phyloP scores from a whole-genome alignment of 2,113 vertebrate species.

The Nothoprocta perdicaria region DNA sequence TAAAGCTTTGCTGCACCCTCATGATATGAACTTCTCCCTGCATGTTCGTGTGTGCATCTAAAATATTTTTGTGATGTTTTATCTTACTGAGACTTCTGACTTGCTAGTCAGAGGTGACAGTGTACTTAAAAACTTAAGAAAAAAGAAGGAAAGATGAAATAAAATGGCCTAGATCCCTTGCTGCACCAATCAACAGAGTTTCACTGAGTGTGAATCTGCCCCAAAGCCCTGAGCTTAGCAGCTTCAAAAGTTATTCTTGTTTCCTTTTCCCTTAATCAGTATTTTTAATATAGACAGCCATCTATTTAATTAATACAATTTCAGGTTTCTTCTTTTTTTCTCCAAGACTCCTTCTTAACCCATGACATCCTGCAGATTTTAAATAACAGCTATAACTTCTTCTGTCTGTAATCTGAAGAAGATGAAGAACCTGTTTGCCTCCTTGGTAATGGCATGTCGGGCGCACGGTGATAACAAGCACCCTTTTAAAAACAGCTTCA shows the following conservation, averaged over 20 bases:
- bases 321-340: background rate
- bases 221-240: background rate
- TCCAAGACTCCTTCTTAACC: background rate
- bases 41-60: background rate
- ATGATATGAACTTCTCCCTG: background rate
- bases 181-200: background rate
- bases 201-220: background rate
- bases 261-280: background rate
- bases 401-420: slow-evolving; percentile 16
- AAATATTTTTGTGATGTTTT: background rate
- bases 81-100: background rate
- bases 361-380: background rate
- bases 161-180: background rate
- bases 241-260: background rate
- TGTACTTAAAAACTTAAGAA: background rate
- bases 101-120: background rate
- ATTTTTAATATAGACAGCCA: background rate
- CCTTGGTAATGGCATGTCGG: background rate
- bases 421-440: slow-evolving; percentile 8
- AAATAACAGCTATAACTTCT: background rate
- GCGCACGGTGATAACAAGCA: background rate
- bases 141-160: background rate
- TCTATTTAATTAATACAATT: background rate
- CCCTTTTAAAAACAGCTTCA: slow-evolving; percentile 44
- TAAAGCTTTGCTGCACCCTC: background rate